These are phyloP conservation scores for Pteronura brasiliensis DNA, from an alignment of 2,113 vertebrate species.

Conservation along the genomic window DNA sequence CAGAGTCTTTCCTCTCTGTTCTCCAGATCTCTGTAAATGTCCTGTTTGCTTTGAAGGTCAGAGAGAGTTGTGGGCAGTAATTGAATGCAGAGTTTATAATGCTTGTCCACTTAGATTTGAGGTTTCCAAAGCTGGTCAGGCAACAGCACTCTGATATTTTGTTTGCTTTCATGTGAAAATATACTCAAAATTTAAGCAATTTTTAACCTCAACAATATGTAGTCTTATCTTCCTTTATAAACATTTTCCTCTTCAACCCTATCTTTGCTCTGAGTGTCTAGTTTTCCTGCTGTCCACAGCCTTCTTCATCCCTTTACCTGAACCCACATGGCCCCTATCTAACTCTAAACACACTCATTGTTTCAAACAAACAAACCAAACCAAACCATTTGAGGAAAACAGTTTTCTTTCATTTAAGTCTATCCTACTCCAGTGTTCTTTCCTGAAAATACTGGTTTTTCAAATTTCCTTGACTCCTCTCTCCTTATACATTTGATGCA, in stretches of 20 bases:
- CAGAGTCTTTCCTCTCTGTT: background rate
- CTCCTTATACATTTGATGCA: background rate
- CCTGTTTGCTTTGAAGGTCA: constrained; percentile 58
- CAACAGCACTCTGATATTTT: background rate
- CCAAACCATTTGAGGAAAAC: background rate
- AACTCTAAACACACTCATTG: background rate
- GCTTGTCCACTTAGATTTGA: background rate
- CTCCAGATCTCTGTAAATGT: background rate
- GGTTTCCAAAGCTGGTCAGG: background rate
- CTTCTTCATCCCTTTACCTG: background rate
- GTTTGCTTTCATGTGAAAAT: constrained; percentile 18
- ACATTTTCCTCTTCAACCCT: background rate
- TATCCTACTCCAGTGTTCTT: rapidly evolving
- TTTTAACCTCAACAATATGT: background rate
- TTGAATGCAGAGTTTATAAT: constrained; percentile 13
- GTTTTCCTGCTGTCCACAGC: background rate
- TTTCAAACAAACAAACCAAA: background rate
- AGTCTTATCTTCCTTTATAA: background rate
- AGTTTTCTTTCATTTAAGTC: background rate
- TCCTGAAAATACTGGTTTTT: background rate
- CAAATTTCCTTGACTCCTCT: background rate
- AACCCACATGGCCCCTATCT: rapidly evolving
- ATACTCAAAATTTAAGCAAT: constrained; percentile 3
- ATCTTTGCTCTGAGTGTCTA: background rate
- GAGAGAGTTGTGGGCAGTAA: constrained; percentile 19